These are phyloP conservation scores for Sorex maritimensis DNA, from an alignment of 2,797 vertebrate species.

Conservation along the genomic window DNA sequence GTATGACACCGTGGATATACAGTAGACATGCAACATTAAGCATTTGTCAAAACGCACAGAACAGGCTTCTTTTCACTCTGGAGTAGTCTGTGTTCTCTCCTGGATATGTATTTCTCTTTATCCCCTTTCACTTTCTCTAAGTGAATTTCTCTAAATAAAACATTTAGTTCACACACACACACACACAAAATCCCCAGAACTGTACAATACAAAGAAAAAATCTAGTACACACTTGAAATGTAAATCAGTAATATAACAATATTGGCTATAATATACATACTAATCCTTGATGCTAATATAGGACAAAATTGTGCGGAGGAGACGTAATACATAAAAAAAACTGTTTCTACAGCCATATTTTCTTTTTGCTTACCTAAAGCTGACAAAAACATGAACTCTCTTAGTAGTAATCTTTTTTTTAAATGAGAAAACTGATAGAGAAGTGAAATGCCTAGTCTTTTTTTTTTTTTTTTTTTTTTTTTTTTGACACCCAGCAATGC, in stretches of 20 bases:
- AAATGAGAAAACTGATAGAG: neutral
- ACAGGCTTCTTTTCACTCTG: too few relatives aligned
- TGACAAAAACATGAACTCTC: neutral
- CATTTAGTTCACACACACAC: too few relatives aligned
- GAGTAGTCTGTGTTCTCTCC: too few relatives aligned
- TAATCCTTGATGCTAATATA: neutral
- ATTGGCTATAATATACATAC: neutral
- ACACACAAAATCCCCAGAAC: neutral
- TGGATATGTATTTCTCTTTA: too few relatives aligned
- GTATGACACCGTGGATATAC: too few relatives aligned
- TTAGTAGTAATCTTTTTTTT: neutral
- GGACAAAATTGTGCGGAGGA: neutral
- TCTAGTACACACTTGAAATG: neutral
- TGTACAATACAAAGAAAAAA: neutral
- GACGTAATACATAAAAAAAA: neutral
- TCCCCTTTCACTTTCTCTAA: too few relatives aligned
- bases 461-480: too few relatives aligned
- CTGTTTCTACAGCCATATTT: neutral
- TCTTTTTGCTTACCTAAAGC: slow-evolving; percentile 26
- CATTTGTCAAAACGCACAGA: slow-evolving; percentile 1
- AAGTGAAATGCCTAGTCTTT: too few relatives aligned
- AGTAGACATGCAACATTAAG: neutral
- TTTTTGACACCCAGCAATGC: too few relatives aligned
- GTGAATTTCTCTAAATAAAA: too few relatives aligned
- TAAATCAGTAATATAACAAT: neutral